Base-by-base conservation (phyloP, 2,888 invertebrate genomes). In the Sphaerophoria taeniata region DNA sequence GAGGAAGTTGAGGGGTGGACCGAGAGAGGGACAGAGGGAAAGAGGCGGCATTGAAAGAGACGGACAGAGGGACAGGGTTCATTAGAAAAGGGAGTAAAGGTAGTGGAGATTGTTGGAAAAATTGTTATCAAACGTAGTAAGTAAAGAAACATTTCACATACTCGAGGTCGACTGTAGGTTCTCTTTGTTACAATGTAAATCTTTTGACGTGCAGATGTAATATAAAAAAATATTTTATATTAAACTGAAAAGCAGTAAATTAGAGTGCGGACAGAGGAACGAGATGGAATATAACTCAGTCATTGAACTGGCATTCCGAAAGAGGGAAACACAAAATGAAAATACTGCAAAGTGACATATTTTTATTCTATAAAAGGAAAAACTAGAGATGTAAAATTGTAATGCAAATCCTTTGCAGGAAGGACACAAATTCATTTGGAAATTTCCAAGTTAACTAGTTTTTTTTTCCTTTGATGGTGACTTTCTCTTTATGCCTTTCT, bases 261-360 rank as follows among this genome's bases (percentile, higher is more conserved):
- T 24, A 51, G 39, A 36, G 36, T 24, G 36, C 33, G 36, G 36
- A 33, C 14, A 39, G 11, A 58, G 11, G 24, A 24, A 24, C 24
- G 24, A 58, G 9, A 31, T 31, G 4, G 5, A 45, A 6, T n/a
- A 58, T n/a, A 65, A 51, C 65, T 34, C 12, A 67, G 67, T 67
- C 67, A 67, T 53, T 67, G 51, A 39, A 67, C 67, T 67, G 36
- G 7, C 16, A 16, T 12, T 24, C 9, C 14, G 49, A 63, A 63
- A 16, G n/a, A n/a, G n/a, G 24, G 3, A 2, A 36, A 63, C 31
- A 33, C 0, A 33, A 33, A 61, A 60, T 6, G 39, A 43, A 31
- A 12, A 7, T 47, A 33, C n/a, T 31, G n/a, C 7, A 67, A 39
- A 67, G 67, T 31, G n/a, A 39, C 39, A 3, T 7, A 60, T 67